phyloP scores from a whole-genome alignment of 2,797 vertebrate species.

The Kryptopterus vitreolus region DNA sequence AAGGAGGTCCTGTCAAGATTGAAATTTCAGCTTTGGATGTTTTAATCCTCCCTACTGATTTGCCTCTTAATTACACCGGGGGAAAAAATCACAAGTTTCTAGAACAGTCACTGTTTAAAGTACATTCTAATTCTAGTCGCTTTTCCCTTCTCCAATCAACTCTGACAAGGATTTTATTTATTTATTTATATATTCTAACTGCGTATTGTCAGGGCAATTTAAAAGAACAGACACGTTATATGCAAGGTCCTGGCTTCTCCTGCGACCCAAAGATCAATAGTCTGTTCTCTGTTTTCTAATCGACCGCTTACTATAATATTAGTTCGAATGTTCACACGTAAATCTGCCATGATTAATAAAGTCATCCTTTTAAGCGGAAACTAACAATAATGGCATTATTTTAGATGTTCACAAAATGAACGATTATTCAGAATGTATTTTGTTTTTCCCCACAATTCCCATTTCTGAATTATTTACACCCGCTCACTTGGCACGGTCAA shows the following conservation, averaged over 20 bases:
- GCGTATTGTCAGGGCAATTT: conserved; percentile 5
- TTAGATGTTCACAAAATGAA: not conserved
- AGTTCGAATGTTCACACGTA: not conserved
- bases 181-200: not conserved
- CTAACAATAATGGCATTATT: too few relatives aligned
- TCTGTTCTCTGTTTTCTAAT: not conserved
- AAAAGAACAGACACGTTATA: not conserved
- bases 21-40: conserved; percentile 45
- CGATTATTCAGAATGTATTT: not conserved
- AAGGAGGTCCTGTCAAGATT: conserved; percentile 45
- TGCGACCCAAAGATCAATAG: conserved; percentile 6
- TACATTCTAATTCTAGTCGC: conserved; percentile 31
- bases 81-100: conserved; percentile 48
- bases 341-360: not conserved
- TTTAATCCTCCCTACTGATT: conserved; percentile 54
- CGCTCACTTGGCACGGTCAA: not conserved
- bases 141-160: conserved; percentile 26
- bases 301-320: not conserved
- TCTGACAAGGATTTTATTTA: not conserved
- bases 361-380: too few relatives aligned
- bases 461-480: not conserved
- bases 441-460: not conserved
- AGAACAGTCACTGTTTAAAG: conserved; percentile 34
- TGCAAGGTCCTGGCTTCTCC: not conserved
- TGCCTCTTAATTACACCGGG: conserved; percentile 51